Percentiles rank a stretch among this genome's conserved stretches.
Evolutionary conservation across 1,140 invertebrate species (phyloP).

Genomic region (Microplitis demolitor): DNA sequence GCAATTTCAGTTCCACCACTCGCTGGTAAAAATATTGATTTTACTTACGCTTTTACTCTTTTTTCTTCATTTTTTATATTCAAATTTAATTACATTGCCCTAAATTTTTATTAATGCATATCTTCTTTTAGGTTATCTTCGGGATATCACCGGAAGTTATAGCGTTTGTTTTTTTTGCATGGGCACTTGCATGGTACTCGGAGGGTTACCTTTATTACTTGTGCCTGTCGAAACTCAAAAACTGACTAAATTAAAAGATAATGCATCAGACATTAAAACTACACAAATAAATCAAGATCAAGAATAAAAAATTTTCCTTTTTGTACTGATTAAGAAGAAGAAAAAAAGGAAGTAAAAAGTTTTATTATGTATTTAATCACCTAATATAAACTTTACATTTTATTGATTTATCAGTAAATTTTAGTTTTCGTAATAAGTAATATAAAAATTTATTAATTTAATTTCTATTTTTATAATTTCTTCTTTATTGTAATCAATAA

Average conservation of each 20-base stretch:
- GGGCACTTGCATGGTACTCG: constrained; percentile 76
- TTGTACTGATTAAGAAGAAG: too few species aligned
- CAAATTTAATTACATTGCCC: not conserved
- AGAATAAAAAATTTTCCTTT: not conserved
- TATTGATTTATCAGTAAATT: too few species aligned
- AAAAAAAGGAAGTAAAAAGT: too few species aligned
- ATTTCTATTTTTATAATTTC: too few species aligned
- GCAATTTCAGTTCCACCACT: constrained; percentile 74
- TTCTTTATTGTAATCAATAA: too few species aligned
- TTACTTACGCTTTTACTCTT: too few species aligned
- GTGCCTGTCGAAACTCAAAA: constrained; percentile 59
- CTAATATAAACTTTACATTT: too few species aligned
- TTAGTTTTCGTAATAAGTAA: too few species aligned
- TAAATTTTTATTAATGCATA: constrained; percentile 17
- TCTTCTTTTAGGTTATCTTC: constrained; percentile 63
- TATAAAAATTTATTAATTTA: too few species aligned
- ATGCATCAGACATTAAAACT: constrained; percentile 18
- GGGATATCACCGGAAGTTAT: constrained; percentile 73
- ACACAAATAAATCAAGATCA: constrained; percentile 8
- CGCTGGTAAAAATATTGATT: constrained; percentile 57
- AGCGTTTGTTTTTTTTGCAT: constrained; percentile 74
- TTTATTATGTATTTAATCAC: too few species aligned
- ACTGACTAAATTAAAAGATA: constrained; percentile 53
- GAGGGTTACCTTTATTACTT: constrained; percentile 67
- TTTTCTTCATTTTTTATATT: not conserved